A percentile compares a stretch with the other conserved stretches of the same genome.
Evolutionary conservation across 2,113 vertebrate genomes (phyloP).

Genomic region (Motacilla alba): DNA sequence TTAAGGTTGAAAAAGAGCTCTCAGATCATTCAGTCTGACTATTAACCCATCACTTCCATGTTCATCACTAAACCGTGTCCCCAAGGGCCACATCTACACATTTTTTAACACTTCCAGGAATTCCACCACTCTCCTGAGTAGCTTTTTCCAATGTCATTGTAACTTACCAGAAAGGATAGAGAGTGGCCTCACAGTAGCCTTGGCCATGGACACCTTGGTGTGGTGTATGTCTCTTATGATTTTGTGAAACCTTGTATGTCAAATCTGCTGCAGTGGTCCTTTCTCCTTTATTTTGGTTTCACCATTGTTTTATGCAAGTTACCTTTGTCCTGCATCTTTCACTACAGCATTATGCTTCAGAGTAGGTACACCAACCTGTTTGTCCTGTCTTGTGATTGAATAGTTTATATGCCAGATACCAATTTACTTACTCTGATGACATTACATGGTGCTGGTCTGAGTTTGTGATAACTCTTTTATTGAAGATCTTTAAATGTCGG

Average conservation of each 20-base stretch:
- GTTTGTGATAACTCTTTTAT: background rate
- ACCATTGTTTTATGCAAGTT: background rate
- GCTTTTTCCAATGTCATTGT: background rate
- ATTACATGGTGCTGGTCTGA: background rate
- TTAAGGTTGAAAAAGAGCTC: background rate
- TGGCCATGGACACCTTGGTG: background rate
- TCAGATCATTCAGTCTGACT: background rate
- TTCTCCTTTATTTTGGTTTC: background rate
- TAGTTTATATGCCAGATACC: background rate
- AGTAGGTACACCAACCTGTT: background rate
- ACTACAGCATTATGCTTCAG: background rate
- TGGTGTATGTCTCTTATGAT: rapidly evolving
- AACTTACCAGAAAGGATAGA: background rate
- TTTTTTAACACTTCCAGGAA: background rate
- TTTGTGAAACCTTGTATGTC: background rate
- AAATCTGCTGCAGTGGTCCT: background rate
- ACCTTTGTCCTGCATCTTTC: background rate
- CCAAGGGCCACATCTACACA: background rate
- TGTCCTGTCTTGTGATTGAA: background rate
- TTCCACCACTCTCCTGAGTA: background rate
- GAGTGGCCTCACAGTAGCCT: background rate
- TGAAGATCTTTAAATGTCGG: background rate
- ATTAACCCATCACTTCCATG: background rate
- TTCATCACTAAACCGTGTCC: background rate
- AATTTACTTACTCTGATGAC: background rate